These are phyloP conservation scores for Fulmarus glacialis DNA, from an alignment of 2,113 vertebrate genomes.

Conservation along the genomic window DNA sequence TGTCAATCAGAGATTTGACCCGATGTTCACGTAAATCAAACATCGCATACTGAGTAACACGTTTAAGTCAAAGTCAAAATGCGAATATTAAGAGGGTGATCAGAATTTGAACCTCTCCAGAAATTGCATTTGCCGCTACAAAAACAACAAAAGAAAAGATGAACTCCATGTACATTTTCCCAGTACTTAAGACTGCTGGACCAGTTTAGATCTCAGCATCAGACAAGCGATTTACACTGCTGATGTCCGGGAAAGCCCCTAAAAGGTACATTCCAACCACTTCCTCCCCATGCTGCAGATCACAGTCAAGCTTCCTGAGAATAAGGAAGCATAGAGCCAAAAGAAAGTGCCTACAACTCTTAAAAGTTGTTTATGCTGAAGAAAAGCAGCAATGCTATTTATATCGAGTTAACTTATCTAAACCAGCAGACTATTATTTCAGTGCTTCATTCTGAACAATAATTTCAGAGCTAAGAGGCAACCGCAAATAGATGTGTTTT, in stretches of 20 bases:
- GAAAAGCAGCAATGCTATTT: not conserved
- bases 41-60: not conserved
- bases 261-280: not conserved
- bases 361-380: not conserved
- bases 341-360: not conserved
- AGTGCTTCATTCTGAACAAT: not conserved
- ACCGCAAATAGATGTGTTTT: rapidly evolving
- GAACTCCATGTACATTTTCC: rapidly evolving
- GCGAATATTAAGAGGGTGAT: not conserved
- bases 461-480: not conserved
- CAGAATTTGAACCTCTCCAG: not conserved
- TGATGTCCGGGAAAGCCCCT: rapidly evolving
- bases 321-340: not conserved
- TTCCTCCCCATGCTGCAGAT: not conserved
- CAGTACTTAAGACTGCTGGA: not conserved
- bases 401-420: not conserved
- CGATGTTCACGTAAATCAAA: not conserved
- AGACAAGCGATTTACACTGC: not conserved
- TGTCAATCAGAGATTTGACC: not conserved
- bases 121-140: not conserved
- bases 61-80: not conserved
- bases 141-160: not conserved
- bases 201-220: not conserved
- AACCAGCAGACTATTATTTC: not conserved
- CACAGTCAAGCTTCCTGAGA: not conserved